Evolutionary conservation across 2,113 vertebrate genomes (phyloP).

Genomic region (Pelusios castaneus): DNA sequence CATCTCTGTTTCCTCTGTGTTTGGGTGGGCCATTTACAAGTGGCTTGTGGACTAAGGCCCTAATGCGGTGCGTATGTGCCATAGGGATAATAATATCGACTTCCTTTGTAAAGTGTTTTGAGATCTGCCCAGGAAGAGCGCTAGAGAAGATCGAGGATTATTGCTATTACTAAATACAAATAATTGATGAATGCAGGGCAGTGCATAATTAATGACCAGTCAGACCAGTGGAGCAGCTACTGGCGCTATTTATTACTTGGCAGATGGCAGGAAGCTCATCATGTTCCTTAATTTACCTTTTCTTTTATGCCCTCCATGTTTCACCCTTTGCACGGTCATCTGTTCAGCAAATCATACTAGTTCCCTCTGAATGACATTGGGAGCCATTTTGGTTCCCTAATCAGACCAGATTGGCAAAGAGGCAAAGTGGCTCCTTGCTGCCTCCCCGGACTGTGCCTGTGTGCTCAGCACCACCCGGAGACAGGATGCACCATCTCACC

Average conservation of each 20-base stretch:
- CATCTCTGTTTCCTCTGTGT: too few relatives aligned
- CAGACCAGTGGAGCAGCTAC: neutral
- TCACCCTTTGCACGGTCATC: neutral
- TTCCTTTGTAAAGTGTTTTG: neutral
- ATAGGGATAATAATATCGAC: neutral
- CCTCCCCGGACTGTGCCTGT: too few relatives aligned
- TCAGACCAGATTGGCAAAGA: neutral
- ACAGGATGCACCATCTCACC: too few relatives aligned
- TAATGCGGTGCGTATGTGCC: neutral
- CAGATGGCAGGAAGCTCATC: neutral
- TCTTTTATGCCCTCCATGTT: neutral
- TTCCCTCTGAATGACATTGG: neutral
- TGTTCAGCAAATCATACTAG: neutral
- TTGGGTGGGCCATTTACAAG: too few relatives aligned
- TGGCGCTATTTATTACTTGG: conserved; percentile 1
- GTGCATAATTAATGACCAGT: neutral
- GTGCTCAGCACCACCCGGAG: too few relatives aligned
- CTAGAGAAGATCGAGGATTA: neutral
- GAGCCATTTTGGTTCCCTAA: neutral
- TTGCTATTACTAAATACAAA: neutral
- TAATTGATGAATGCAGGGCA: neutral
- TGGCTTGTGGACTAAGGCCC: neutral
- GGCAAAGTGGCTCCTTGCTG: neutral
- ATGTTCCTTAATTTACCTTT: neutral
- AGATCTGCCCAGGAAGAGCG: neutral